Conservation (phyloP, 2,113 vertebrate genomes). For the Syngnathus floridae region DNA sequence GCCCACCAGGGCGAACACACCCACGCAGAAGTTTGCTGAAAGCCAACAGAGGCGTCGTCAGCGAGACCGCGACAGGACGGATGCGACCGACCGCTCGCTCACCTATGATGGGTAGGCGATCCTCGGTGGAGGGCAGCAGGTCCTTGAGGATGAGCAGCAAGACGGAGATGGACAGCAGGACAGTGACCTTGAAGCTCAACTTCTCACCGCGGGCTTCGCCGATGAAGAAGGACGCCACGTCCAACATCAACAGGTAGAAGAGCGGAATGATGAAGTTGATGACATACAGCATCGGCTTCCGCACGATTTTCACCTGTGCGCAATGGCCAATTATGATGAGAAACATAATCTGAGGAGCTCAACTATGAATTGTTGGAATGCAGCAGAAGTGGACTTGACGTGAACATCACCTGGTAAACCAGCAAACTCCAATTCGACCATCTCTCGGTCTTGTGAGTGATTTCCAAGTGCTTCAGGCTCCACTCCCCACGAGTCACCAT, state of each 20-base stretch:
- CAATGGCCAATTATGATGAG: too few relatives aligned
- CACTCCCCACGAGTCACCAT: slow-evolving; percentile 57
- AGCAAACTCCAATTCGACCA: not conserved
- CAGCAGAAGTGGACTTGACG: not conserved
- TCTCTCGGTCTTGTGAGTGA: too few relatives aligned
- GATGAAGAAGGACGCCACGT: slow-evolving; percentile 70
- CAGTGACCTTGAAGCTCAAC: slow-evolving; percentile 72
- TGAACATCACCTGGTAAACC: slow-evolving; percentile 12
- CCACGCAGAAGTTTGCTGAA: slow-evolving; percentile 63
- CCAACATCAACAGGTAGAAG: slow-evolving; percentile 65
- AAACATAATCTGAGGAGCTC: too few relatives aligned
- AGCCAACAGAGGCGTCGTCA: not conserved
- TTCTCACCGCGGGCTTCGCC: slow-evolving; percentile 63
- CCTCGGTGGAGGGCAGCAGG: slow-evolving; percentile 73
- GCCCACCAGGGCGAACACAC: slow-evolving; percentile 67
- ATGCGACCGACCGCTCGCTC: slow-evolving; percentile 7
- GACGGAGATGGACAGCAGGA: slow-evolving; percentile 76
- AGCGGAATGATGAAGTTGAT: slow-evolving; percentile 72
- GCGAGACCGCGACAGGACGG: not conserved
- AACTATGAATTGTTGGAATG: too few relatives aligned
- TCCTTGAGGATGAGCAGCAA: slow-evolving; percentile 75
- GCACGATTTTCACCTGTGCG: slow-evolving; percentile 61
- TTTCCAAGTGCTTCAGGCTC: slow-evolving; percentile 19
- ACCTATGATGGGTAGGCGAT: slow-evolving; percentile 69
- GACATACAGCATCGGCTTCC: slow-evolving; percentile 69